phyloP scores from a whole-genome alignment of 2,113 vertebrate genomes.

The Micronycteris hirsuta region DNA sequence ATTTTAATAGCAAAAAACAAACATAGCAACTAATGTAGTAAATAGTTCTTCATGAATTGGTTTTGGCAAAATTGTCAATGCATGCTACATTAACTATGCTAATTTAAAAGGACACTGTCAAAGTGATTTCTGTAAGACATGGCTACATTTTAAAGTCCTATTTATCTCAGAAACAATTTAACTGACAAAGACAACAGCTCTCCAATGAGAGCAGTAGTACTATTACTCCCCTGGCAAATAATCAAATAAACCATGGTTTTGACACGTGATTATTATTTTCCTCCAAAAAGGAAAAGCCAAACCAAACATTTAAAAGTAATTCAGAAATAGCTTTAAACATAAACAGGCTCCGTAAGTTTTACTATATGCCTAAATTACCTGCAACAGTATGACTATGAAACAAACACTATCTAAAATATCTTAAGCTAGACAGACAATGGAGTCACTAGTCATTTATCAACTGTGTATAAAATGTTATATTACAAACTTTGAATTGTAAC shows the following conservation, averaged over 20 bases:
- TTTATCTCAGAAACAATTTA: conserved; percentile 51
- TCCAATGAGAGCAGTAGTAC: conserved; percentile 15
- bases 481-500: conserved; percentile 13
- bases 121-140: conserved; percentile 58
- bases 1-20: conserved; percentile 48
- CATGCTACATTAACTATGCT: conserved; percentile 46
- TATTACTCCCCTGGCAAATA: conserved; percentile 36
- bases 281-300: conserved; percentile 44
- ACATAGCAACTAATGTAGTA: conserved; percentile 28
- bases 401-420: conserved; percentile 28
- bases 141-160: conserved; percentile 40
- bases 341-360: conserved; percentile 31
- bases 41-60: background rate
- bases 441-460: conserved; percentile 20
- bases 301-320: conserved; percentile 42
- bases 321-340: conserved; percentile 26
- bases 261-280: conserved; percentile 36
- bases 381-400: conserved; percentile 16
- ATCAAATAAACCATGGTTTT: conserved; percentile 36
- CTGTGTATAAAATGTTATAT: conserved; percentile 3
- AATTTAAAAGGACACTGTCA: conserved; percentile 74
- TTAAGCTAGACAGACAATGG: background rate
- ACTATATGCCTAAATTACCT: conserved; percentile 18
- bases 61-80: conserved; percentile 56
- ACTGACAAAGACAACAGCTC: conserved; percentile 6